These are phyloP conservation scores for Sebastes matsubarae DNA, from an alignment of 2,797 vertebrate genomes.

Conservation along the genomic window DNA sequence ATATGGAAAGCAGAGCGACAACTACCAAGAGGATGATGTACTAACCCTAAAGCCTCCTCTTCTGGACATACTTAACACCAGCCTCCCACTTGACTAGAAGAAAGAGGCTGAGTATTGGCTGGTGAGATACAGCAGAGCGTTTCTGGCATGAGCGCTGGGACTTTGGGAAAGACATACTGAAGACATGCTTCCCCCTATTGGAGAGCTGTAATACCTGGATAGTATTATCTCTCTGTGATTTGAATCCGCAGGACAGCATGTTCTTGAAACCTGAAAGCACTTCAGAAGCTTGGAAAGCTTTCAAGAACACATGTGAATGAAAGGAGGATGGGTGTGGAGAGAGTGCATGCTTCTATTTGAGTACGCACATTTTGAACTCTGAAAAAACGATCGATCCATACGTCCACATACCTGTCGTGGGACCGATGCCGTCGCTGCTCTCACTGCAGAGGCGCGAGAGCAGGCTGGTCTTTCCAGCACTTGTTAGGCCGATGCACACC, in stretches of 20 bases:
- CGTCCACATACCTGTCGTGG: conserved; percentile 90
- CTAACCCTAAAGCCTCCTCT: conserved; percentile 53
- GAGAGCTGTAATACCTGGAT: conserved; percentile 38
- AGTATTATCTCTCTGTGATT: conserved; percentile 17
- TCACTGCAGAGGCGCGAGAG: conserved; percentile 95
- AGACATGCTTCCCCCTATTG: conserved; percentile 33
- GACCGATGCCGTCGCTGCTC: conserved; percentile 87
- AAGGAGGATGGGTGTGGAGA: background rate
- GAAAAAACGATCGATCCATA: background rate
- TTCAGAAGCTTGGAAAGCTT: conserved; percentile 9
- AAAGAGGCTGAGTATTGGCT: conserved; percentile 32
- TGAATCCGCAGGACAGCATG: conserved; percentile 34
- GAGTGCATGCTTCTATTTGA: background rate
- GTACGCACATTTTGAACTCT: background rate
- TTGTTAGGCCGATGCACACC: conserved; percentile 97
- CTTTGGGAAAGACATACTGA: conserved; percentile 20
- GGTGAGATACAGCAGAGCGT: conserved; percentile 34
- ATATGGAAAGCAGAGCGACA: conserved; percentile 51
- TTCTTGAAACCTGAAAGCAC: conserved; percentile 25
- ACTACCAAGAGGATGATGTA: conserved; percentile 60
- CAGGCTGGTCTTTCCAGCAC: conserved; percentile 95
- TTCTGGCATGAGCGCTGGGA: conserved; percentile 33
- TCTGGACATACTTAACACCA: conserved; percentile 63
- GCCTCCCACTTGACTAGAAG: conserved; percentile 43
- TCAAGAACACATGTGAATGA: background rate